Evolutionary conservation across 2,797 vertebrate species (phyloP), one percentile per base, ranked within the genome.

Genomic region (Dermochelys coriacea): DNA sequence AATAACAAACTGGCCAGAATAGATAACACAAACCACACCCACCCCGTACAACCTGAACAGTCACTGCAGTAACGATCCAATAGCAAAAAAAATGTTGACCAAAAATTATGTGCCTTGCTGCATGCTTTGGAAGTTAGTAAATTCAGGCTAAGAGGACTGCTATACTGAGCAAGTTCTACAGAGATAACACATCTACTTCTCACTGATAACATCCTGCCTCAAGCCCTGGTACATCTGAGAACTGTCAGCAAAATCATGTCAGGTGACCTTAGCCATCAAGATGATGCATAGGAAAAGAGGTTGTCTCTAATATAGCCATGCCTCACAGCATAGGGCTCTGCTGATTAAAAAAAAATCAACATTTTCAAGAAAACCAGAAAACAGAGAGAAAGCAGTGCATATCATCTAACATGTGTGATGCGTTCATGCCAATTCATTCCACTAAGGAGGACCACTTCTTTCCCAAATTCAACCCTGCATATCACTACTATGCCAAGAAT

Each of bases 251-350:
- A 77, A 77, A 77, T 77, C 45, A 18, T 31, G 49, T 29, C 45
- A 77, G 27, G 45, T 49, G 74, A 77, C 45, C 45, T 31, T 77
- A 77, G 74, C 27, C 14, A 77, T 77, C 45, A 77, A 29, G 45
- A 31, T 49, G 27, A 15, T 77, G 4, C 23, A 47, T 31, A 77
- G 27, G 14, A 23, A 18, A 29, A 49, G 27, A 77, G 27, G 45
- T 5, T 5, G 25, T 23, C 27, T 47, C 45, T 77, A 29, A 4
- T 77, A 27, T 18, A 49, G 11, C 5, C 25, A 86, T 16, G 86
- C 89, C 2, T 18, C 0, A 0, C 18, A 52, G 0, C 86, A 25
- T 61, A 2, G 16, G 23, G 6, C 5, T 41, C 68, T 3, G 85
- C 15, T 8, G 2, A 86, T 80, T 23, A 89, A 25, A 75, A 92